These are phyloP conservation scores for Caenorhabditis sulstoni DNA, from an alignment of 2,888 invertebrate species.

Conservation along the genomic window DNA sequence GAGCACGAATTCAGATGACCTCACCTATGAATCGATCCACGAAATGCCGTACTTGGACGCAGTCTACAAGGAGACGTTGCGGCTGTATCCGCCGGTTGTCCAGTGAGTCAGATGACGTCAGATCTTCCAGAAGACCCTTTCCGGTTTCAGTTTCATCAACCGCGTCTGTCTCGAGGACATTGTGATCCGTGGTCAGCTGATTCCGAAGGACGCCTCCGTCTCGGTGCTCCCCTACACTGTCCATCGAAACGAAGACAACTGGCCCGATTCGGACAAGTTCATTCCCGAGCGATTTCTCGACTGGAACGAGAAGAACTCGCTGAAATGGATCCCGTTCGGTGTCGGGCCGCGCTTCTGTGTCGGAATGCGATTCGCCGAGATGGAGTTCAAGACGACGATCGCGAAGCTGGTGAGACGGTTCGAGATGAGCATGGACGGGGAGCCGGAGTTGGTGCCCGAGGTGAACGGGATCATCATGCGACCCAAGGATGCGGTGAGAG, in stretches of 20 bases:
- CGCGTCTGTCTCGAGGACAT: slow-evolving; percentile 64
- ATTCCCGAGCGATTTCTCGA: slow-evolving; percentile 66
- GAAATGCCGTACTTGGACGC: slow-evolving; percentile 73
- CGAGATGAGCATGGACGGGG: slow-evolving; percentile 36
- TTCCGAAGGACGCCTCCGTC: slow-evolving; percentile 62
- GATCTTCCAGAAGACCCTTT: background rate
- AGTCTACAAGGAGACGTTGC: slow-evolving; percentile 74
- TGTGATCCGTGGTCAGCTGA: slow-evolving; percentile 53
- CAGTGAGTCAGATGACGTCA: slow-evolving; percentile 46
- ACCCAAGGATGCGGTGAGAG: slow-evolving; percentile 20
- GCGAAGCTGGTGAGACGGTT: slow-evolving; percentile 35
- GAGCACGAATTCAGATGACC: slow-evolving; percentile 67
- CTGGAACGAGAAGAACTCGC: slow-evolving; percentile 47
- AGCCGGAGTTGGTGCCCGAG: slow-evolving; percentile 18
- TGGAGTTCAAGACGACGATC: too few relatives aligned
- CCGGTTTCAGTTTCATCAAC: slow-evolving; percentile 66
- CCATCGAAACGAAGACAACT: slow-evolving; percentile 56
- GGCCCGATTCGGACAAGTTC: slow-evolving; percentile 72
- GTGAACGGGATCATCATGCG: slow-evolving; percentile 32
- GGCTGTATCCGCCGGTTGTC: slow-evolving; percentile 74
- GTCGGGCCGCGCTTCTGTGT: slow-evolving; percentile 75
- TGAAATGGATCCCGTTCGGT: slow-evolving; percentile 76
- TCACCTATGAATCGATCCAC: slow-evolving; percentile 54
- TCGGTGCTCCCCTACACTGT: slow-evolving; percentile 48
- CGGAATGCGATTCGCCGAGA: slow-evolving; percentile 63